phyloP scores from a whole-genome alignment of 2,797 vertebrate species.

The Cossypha heuglini region DNA sequence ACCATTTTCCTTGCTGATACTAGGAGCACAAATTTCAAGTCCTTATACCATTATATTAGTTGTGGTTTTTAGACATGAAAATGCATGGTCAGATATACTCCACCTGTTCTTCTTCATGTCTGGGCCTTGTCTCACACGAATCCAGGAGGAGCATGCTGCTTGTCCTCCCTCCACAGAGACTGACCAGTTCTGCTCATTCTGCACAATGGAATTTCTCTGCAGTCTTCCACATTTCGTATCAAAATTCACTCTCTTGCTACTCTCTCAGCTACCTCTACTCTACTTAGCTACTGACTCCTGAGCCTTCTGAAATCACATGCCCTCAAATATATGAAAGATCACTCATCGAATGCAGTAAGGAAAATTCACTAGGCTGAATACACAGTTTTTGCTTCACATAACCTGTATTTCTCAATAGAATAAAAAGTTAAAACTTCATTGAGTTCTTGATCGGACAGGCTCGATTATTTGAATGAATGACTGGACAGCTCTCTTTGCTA shows the following conservation, averaged over 20 bases:
- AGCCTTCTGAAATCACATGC: neutral
- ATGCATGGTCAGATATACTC: neutral
- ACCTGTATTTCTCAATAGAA: neutral
- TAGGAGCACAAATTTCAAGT: neutral
- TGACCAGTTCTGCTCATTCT: neutral
- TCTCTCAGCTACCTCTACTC: neutral
- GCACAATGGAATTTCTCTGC: neutral
- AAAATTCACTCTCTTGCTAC: neutral
- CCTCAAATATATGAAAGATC: neutral
- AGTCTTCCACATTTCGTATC: neutral
- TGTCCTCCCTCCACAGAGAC: neutral
- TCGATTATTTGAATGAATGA: neutral
- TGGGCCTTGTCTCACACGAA: neutral
- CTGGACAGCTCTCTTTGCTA: neutral
- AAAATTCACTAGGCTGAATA: neutral
- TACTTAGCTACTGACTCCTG: neutral
- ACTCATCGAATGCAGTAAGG: neutral
- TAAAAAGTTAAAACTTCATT: neutral
- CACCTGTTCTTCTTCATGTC: neutral
- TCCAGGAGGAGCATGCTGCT: neutral
- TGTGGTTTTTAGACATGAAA: rapidly evolving
- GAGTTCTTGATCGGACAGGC: neutral
- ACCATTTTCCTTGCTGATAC: neutral
- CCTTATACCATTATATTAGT: neutral
- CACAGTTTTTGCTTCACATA: neutral